Conservation (phyloP, 53 echinoderm and acorn worm species). For the Paracentrotus lividus region DNA sequence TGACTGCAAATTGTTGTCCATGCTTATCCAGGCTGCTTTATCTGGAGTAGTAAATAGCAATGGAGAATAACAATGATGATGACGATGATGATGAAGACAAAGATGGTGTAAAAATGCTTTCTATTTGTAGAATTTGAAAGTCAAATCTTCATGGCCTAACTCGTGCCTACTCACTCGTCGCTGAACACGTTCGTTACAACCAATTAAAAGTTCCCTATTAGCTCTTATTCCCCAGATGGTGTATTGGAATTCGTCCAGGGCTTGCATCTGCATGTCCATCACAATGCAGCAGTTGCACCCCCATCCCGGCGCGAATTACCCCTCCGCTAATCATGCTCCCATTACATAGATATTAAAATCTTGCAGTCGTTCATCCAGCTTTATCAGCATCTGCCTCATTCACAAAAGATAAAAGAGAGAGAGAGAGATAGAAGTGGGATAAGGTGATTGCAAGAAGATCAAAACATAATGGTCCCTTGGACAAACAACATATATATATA, state of each 20-base stretch:
- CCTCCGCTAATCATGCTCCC: not conserved
- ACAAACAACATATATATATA: constrained; percentile 30
- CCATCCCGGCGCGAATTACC: too few species aligned
- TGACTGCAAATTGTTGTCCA: too few species aligned
- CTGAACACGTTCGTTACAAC: not conserved
- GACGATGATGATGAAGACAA: too few species aligned
- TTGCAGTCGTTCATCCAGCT: constrained; percentile 1
- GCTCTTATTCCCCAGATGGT: constrained; percentile 2
- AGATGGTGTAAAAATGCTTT: too few species aligned
- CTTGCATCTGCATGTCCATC: not conserved
- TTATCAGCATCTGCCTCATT: not conserved
- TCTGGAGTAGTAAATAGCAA: too few species aligned
- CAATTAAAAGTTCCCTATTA: not conserved
- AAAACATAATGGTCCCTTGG: not conserved
- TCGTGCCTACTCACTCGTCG: not conserved
- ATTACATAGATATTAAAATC: not conserved
- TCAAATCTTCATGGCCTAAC: not conserved
- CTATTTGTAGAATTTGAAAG: not conserved
- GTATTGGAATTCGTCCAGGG: constrained; percentile 6
- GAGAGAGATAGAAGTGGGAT: not conserved
- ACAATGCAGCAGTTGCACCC: not conserved
- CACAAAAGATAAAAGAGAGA: constrained; percentile 12
- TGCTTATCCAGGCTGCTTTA: too few species aligned
- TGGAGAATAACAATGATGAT: too few species aligned
- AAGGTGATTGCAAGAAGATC: constrained; percentile 14